phyloP scores from a whole-genome alignment of 2,888 invertebrate species.

The Drosophila imparisetae region DNA sequence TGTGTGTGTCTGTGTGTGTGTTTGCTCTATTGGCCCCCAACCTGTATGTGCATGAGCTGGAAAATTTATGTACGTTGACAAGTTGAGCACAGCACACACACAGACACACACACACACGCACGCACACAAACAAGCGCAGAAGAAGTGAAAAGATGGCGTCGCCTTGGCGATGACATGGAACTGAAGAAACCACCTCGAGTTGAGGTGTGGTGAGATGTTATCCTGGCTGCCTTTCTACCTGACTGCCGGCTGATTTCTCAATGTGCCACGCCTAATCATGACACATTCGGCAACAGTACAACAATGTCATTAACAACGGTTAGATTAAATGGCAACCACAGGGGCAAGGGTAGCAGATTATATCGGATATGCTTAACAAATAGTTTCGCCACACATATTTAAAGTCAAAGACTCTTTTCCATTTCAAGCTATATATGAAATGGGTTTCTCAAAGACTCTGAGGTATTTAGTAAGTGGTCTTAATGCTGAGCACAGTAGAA shows the following conservation, averaged over 20 bases:
- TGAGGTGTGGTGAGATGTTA: conserved; percentile 1
- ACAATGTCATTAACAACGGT: neutral
- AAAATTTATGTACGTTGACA: conserved; percentile 66
- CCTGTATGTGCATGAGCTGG: conserved; percentile 34
- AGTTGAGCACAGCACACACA: conserved; percentile 29
- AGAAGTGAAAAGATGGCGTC: conserved; percentile 12
- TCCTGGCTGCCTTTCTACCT: conserved; percentile 9
- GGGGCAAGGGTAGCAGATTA: conserved; percentile 36
- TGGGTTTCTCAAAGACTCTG: neutral
- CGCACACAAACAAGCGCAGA: neutral
- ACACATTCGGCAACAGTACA: conserved; percentile 6
- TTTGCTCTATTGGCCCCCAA: neutral
- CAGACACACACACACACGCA: conserved; percentile 10
- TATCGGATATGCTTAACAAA: conserved; percentile 36
- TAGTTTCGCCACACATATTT: conserved; percentile 40
- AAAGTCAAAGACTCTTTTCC: conserved; percentile 3
- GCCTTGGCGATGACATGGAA: conserved; percentile 7
- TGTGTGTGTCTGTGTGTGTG: neutral
- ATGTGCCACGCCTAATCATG: conserved; percentile 46
- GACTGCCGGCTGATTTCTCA: conserved; percentile 35
- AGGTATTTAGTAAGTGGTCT: neutral
- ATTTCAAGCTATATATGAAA: neutral
- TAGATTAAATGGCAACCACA: conserved; percentile 22
- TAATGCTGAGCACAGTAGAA: neutral
- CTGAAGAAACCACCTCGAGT: conserved; percentile 13